A percentile compares a stretch with the other conserved stretches of the same genome.
phyloP scores from a whole-genome alignment of 2,113 vertebrate species.

The Sylvilagus bachmani region DNA sequence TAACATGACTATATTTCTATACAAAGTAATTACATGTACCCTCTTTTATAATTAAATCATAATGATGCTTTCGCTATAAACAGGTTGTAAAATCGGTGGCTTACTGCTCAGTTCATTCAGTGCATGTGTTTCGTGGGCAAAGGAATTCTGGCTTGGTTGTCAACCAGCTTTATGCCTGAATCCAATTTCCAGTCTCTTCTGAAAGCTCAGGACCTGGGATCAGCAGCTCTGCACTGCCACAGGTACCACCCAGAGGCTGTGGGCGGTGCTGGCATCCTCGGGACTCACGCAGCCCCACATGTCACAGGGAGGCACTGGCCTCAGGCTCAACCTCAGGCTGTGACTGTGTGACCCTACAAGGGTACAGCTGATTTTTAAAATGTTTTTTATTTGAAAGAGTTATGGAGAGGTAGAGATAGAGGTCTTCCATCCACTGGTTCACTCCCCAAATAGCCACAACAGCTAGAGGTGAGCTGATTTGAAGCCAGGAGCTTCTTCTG shows the following conservation, averaged over 20 bases:
- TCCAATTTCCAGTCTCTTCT: background rate
- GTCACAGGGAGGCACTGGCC: too few species aligned
- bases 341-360: background rate
- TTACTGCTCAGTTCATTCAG: background rate
- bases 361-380: background rate
- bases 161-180: background rate
- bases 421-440: too few species aligned
- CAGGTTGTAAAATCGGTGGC: background rate
- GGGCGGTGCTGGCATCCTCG: background rate
- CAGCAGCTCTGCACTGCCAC: background rate
- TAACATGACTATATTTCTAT: background rate
- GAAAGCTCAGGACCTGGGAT: background rate
- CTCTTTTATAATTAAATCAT: background rate
- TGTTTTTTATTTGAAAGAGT: too few species aligned
- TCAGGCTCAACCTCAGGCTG: too few species aligned
- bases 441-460: too few species aligned
- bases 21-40: too few species aligned
- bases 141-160: background rate
- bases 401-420: too few species aligned
- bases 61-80: background rate
- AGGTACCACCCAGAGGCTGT: background rate
- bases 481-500: too few species aligned
- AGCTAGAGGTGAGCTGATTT: too few species aligned
- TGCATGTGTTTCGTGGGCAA: background rate
- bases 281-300: fast-evolving